A percentile compares a stretch with the other conserved stretches of the same genome.
phyloP scores from a whole-genome alignment of 2,797 vertebrate genomes.

The Mustela erminea region DNA sequence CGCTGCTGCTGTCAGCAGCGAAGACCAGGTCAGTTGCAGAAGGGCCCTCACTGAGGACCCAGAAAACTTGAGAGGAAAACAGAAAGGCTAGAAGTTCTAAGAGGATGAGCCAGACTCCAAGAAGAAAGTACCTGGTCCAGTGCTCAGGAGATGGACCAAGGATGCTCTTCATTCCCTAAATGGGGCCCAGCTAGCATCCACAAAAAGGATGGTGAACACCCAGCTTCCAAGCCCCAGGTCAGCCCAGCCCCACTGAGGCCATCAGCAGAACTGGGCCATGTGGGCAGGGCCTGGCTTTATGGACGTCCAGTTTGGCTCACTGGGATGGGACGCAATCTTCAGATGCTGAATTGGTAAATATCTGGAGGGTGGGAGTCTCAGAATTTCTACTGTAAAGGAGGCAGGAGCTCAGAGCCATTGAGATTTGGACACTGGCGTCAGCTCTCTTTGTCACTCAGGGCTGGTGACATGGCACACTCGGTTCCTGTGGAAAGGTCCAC shows the following conservation, averaged over 20 bases:
- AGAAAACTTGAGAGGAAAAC: neutral
- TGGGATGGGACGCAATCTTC: too few species aligned
- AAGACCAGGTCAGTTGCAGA: neutral
- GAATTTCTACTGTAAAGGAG: neutral
- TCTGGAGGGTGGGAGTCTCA: neutral
- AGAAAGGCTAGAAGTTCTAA: neutral
- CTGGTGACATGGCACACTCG: accelerated
- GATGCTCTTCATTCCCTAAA: neutral
- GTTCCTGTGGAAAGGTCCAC: neutral
- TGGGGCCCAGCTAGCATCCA: neutral
- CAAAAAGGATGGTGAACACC: neutral
- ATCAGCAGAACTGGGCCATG: neutral
- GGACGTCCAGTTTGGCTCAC: neutral
- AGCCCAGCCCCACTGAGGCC: neutral
- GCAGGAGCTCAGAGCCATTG: neutral
- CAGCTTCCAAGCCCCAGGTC: neutral
- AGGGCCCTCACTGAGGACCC: neutral
- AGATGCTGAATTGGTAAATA: neutral
- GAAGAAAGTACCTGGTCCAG: too few species aligned
- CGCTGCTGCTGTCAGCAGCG: accelerated
- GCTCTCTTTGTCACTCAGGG: neutral
- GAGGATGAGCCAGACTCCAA: neutral
- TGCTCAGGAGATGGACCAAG: neutral
- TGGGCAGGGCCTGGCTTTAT: neutral
- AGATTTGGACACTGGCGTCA: neutral